These are phyloP conservation scores for Actinostola sp. DNA, from an alignment of 92 coral and sea anemone species.

Conservation along the genomic window DNA sequence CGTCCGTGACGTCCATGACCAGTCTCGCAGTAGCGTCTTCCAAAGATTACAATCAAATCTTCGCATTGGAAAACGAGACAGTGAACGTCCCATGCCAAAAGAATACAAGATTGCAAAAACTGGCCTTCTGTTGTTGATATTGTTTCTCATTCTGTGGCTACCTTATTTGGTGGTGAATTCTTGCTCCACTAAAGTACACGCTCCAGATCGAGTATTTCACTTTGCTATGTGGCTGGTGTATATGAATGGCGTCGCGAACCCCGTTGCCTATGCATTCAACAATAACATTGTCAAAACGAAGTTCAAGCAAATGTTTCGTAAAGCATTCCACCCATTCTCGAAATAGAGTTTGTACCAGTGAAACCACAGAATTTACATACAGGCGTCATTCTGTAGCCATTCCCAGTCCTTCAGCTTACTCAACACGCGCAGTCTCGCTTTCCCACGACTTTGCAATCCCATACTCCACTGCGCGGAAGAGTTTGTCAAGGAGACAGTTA, in stretches of 20 bases:
- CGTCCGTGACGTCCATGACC: not conserved
- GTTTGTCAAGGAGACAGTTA: no score
- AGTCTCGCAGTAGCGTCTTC: not conserved
- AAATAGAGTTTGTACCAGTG: no score
- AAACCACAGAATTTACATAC: no score
- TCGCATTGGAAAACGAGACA: conserved; percentile 14
- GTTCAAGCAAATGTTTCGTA: conserved; percentile 39
- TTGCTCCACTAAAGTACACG: conserved; percentile 57
- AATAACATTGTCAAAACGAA: conserved; percentile 66
- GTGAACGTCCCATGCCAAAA: conserved; percentile 42
- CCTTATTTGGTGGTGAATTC: conserved; percentile 90
- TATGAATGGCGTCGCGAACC: conserved; percentile 86
- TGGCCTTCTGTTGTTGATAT: conserved; percentile 68
- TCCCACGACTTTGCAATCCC: no score
- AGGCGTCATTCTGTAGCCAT: no score
- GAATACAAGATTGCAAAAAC: conserved; percentile 89
- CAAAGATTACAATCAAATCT: not conserved
- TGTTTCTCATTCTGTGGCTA: conserved; percentile 79
- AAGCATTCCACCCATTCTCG: not conserved
- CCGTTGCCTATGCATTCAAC: conserved; percentile 78
- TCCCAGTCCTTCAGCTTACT: no score
- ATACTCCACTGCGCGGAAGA: no score
- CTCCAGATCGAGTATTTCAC: conserved; percentile 55
- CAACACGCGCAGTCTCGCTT: no score
- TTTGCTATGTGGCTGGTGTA: conserved; percentile 86